These are phyloP conservation scores for Jaculus jaculus DNA, from an alignment of 2,113 vertebrate species.

Conservation along the genomic window DNA sequence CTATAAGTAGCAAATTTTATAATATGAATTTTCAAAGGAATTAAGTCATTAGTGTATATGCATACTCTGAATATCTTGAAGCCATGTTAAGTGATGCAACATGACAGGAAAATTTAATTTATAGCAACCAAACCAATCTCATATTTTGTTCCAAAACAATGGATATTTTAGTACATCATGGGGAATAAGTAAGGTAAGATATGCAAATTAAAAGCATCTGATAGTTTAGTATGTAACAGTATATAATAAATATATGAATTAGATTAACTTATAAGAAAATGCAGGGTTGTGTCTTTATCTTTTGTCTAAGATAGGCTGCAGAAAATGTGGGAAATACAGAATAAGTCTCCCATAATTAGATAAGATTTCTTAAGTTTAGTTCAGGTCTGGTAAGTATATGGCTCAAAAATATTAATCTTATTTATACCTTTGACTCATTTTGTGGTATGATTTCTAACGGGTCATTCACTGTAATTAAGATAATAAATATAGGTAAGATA, in stretches of 20 bases:
- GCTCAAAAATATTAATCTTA: neutral
- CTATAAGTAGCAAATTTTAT: conserved; percentile 31
- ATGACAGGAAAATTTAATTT: conserved; percentile 72
- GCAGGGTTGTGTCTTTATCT: neutral
- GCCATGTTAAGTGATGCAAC: conserved; percentile 62
- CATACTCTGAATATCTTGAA: conserved; percentile 64
- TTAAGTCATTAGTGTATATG: conserved; percentile 65
- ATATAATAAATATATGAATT: neutral
- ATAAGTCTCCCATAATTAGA: neutral
- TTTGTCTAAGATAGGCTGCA: neutral
- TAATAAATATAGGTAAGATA: neutral
- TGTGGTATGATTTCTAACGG: neutral
- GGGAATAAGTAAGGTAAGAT: neutral
- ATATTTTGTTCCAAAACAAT: conserved; percentile 62
- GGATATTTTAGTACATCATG: conserved; percentile 40
- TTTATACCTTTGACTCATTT: neutral
- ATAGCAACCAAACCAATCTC: conserved; percentile 69
- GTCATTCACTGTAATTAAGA: neutral
- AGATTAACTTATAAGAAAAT: neutral
- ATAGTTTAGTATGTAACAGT: neutral
- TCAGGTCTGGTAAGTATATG: neutral
- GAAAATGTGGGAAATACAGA: neutral
- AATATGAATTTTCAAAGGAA: conserved; percentile 66
- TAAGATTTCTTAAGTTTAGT: neutral
- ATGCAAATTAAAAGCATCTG: neutral